Evolutionary conservation across 2,113 vertebrate species (phyloP).

Genomic region (Atlantisia rogersi): DNA sequence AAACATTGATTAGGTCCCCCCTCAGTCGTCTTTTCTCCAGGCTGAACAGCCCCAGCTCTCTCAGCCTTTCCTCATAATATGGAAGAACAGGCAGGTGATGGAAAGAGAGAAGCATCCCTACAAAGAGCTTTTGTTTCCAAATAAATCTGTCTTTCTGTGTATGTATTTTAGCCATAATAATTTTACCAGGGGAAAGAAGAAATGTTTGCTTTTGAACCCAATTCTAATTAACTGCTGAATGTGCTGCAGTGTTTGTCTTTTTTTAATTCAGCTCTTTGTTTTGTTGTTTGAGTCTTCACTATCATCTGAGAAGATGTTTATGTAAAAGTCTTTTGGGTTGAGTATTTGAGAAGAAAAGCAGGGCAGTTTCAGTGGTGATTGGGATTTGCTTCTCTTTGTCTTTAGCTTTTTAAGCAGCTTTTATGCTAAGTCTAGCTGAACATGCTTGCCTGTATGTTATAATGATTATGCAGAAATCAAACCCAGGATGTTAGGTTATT

Average conservation of each 20-base stretch:
- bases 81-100: not conserved
- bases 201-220: not conserved
- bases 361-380: not conserved
- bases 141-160: rapidly evolving
- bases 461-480: not conserved
- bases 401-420: not conserved
- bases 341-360: not conserved
- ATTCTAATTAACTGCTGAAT: not conserved
- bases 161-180: not conserved
- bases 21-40: too few relatives aligned
- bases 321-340: not conserved
- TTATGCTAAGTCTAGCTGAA: not conserved
- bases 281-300: not conserved
- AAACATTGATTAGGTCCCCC: too few relatives aligned
- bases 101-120: not conserved
- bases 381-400: not conserved
- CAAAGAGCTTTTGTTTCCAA: not conserved
- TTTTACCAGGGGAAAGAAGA: not conserved
- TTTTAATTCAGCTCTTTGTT: not conserved
- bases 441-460: not conserved
- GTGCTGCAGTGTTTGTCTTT: not conserved
- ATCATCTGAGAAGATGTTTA: not conserved
- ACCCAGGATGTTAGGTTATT: not conserved
- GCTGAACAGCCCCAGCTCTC: too few relatives aligned
- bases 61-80: too few relatives aligned